phyloP scores from a whole-genome alignment of 2,113 vertebrate species.

The Sapayoa aenigma region DNA sequence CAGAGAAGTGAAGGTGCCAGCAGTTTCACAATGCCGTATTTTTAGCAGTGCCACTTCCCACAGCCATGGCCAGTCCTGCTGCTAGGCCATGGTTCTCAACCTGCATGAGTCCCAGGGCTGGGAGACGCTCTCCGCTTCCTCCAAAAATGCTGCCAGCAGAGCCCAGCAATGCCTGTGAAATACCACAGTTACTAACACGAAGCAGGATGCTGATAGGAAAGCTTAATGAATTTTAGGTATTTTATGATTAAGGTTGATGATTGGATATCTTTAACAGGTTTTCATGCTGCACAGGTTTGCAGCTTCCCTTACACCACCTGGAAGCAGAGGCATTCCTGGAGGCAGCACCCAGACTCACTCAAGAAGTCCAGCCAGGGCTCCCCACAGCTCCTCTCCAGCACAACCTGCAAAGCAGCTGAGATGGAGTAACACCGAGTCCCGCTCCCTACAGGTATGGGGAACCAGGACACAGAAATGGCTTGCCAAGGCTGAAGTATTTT shows the following conservation, averaged over 20 bases:
- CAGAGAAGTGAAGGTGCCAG: neutral
- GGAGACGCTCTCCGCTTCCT: neutral
- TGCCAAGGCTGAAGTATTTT: neutral
- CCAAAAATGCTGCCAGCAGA: fast-evolving
- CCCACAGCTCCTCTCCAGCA: neutral
- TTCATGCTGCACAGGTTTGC: neutral
- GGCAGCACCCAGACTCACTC: neutral
- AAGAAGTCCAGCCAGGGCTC: fast-evolving
- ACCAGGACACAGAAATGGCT: fast-evolving
- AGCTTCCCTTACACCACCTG: neutral
- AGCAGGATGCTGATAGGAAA: neutral
- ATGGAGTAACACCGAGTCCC: neutral
- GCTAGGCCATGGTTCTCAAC: neutral
- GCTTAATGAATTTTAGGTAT: neutral
- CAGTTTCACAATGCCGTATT: neutral
- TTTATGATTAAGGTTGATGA: neutral
- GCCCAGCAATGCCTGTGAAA: fast-evolving
- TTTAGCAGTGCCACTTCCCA: neutral
- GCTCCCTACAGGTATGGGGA: neutral
- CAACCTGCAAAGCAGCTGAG: neutral
- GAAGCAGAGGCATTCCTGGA: neutral
- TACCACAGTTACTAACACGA: neutral
- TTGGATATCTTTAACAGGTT: neutral
- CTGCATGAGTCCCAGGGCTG: fast-evolving
- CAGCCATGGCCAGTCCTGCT: fast-evolving